Base-by-base conservation (phyloP, 2,113 vertebrate species). In the Hyperoodon ampullatus region DNA sequence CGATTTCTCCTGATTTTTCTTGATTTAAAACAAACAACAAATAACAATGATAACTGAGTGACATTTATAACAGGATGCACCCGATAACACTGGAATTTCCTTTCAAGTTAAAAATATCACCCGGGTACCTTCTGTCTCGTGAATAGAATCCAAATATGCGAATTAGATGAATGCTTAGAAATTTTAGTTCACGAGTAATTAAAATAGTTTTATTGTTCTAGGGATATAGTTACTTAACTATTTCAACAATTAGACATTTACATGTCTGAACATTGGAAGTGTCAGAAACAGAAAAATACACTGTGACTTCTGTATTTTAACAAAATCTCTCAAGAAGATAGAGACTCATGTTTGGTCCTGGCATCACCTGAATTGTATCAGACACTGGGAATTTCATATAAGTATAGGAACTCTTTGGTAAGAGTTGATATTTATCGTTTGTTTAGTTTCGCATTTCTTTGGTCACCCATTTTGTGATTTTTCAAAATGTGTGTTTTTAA, bases 1-100 rank as follows among this genome's bases (percentile, higher is more conserved):
- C 42, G 55, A 88, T 81, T 88, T 82, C 35, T 74, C 58, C 53
- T 50, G 35, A 86, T 33, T 86, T 92, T 74, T 78, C 92, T 82
- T 70, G 18, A 87, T 96, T 87, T 66, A 75, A 96, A 92, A 77
- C n/a, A 85, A 90, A 55, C 26, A 71, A 68, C 66, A 71, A 93
- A 58, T 60, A 83, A 80, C 50, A 42, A 75, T 63, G 47, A 72
- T n/a, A 77, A 58, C 1, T 42, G 39, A 71, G 47, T 90, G 92
- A 74, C 28, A 88, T 23, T 86, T 63, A 65, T n/a, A 63, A 71
- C 30, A 60, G 2, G 15, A 77, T 61, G 9, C 5, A 39, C 68
- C 55, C 21, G 81, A 78, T 95, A 92, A 87, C 6, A 21, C 39
- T 47, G 72, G 61, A 94, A 92, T 66, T 88, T 95, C 77, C 35